Evolutionary conservation across 2,113 vertebrate genomes (phyloP).

Genomic region (Glaucidium brasilianum): DNA sequence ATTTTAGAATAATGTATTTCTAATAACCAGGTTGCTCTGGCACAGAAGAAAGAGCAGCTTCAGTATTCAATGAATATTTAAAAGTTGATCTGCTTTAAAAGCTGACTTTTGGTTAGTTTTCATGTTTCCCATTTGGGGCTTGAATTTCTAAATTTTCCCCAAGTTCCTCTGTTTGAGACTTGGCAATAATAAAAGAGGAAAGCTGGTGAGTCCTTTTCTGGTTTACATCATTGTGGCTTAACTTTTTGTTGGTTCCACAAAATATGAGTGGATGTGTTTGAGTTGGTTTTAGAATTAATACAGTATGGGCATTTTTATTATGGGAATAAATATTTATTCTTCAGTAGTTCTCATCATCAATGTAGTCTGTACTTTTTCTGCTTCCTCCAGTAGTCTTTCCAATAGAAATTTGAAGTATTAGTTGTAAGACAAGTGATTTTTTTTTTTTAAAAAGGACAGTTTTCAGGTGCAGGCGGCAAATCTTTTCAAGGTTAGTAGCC

Average conservation of each 20-base stretch:
- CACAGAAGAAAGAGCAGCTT: background rate
- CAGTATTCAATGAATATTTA: background rate
- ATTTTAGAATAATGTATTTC: background rate
- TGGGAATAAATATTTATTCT: background rate
- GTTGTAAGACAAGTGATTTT: background rate
- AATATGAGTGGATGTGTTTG: background rate
- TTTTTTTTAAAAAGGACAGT: too few relatives aligned
- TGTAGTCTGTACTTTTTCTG: background rate
- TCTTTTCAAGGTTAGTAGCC: background rate
- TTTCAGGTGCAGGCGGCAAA: background rate
- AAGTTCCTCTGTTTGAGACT: background rate
- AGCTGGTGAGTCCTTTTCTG: background rate
- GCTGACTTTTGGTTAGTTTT: background rate
- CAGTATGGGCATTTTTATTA: background rate
- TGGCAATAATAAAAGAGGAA: background rate
- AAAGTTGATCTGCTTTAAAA: background rate
- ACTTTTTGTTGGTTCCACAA: background rate
- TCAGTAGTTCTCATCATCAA: background rate
- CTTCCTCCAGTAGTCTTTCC: background rate
- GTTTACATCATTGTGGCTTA: background rate
- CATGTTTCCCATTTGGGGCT: background rate
- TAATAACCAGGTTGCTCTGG: background rate
- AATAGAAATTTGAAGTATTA: background rate
- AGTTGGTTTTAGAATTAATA: background rate
- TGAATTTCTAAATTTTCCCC: background rate